Conservation (phyloP, 2,797 vertebrate genomes). For the Moxostoma hubbsi region DNA sequence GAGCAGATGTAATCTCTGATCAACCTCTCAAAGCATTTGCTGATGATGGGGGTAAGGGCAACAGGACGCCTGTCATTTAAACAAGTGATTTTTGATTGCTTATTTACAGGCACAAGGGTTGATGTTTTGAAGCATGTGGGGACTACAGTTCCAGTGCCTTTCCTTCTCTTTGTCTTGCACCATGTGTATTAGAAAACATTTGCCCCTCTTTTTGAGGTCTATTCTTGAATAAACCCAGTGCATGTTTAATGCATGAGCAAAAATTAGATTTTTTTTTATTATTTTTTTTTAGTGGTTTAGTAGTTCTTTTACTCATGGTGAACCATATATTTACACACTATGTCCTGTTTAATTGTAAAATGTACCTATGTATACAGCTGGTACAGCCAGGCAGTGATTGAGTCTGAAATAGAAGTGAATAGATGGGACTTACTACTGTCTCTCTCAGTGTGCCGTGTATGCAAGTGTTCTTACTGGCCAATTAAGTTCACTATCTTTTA, state of each 20-base stretch:
- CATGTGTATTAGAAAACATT: no score
- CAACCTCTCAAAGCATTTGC: no score
- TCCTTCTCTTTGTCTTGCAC: no score
- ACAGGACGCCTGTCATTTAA: no score
- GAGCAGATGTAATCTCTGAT: no score
- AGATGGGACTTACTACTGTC: not conserved
- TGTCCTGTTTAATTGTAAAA: not conserved
- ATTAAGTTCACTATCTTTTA: not conserved
- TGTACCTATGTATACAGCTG: not conserved
- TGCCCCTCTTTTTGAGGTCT: constrained; percentile 39
- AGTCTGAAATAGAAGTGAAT: not conserved
- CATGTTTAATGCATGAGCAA: constrained; percentile 81
- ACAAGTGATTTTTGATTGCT: no score
- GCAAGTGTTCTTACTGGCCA: not conserved
- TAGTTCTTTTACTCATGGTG: constrained; percentile 5
- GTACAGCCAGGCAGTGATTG: not conserved
- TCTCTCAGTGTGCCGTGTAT: not conserved
- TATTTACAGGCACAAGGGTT: no score
- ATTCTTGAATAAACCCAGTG: constrained; percentile 81
- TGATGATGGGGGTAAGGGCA: no score
- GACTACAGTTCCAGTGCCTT: no score
- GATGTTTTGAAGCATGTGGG: no score
- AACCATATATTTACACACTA: not conserved
- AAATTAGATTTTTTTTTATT: no score
- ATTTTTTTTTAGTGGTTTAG: constrained; percentile 37